Percentiles rank a stretch among this genome's conserved stretches.
Conservation (phyloP, 2,888 invertebrate genomes). For the Nephrotoma appendiculata region DNA sequence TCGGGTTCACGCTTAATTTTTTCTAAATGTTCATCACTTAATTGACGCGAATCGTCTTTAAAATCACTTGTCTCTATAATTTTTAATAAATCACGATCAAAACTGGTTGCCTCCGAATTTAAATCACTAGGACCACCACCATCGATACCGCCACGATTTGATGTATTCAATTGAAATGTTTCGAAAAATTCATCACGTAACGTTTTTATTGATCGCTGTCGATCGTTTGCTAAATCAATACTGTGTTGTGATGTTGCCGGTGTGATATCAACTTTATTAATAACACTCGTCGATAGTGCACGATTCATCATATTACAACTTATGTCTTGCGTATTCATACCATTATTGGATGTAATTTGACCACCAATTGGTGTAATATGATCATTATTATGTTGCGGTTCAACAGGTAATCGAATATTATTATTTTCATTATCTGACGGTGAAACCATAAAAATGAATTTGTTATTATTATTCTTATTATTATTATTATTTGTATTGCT, state of each 20-base stretch:
- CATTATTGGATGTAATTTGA: constrained; percentile 1
- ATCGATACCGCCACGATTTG: not conserved
- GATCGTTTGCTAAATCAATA: not conserved
- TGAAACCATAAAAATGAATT: constrained; percentile 1
- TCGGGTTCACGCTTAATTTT: not conserved
- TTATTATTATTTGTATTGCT: not conserved
- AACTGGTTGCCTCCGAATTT: not conserved
- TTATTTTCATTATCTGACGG: not conserved
- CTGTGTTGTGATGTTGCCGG: not conserved
- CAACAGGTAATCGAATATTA: constrained; percentile 6
- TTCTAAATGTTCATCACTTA: not conserved
- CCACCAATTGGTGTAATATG: not conserved
- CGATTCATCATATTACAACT: not conserved
- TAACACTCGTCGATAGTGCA: not conserved
- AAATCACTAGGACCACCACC: not conserved
- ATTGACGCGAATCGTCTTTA: not conserved
- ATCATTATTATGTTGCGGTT: not conserved
- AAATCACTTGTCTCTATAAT: not conserved
- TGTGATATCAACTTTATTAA: not conserved
- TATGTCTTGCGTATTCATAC: not conserved
- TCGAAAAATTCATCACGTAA: constrained; percentile 3
- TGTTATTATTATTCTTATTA: not conserved
- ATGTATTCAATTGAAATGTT: not conserved
- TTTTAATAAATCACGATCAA: not conserved
- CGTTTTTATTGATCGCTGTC: not conserved